Conservation (phyloP, 2,113 vertebrate genomes). For the Mystacornis crossleyi region DNA sequence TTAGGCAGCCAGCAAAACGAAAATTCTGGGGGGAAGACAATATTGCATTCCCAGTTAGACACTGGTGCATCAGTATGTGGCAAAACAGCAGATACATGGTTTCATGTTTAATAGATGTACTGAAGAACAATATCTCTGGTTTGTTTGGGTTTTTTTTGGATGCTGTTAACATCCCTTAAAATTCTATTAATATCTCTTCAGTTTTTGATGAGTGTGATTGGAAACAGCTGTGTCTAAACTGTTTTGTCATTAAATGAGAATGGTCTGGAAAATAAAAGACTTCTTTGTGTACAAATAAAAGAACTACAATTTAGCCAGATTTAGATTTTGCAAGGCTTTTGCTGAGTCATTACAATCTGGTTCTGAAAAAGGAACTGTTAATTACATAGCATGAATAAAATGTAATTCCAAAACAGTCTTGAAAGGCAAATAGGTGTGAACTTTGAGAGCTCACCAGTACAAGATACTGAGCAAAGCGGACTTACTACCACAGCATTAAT, state of each 20-base stretch:
- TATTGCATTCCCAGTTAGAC: neutral
- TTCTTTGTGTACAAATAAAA: neutral
- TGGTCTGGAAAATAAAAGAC: neutral
- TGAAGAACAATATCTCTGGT: neutral
- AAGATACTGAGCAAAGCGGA: neutral
- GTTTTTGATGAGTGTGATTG: neutral
- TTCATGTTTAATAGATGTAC: neutral
- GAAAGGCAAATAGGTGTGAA: neutral
- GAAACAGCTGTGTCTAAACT: neutral
- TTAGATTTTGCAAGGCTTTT: neutral
- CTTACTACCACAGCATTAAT: neutral
- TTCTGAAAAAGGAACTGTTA: neutral
- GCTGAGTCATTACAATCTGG: neutral
- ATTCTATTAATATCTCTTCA: neutral
- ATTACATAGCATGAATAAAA: neutral
- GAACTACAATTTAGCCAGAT: neutral
- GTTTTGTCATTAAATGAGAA: neutral
- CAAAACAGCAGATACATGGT: neutral
- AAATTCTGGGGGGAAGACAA: rapidly evolving
- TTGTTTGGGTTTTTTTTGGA: neutral
- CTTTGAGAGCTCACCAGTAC: neutral
- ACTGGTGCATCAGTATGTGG: neutral
- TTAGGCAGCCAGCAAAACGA: neutral
- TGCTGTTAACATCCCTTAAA: neutral
- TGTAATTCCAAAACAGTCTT: neutral